phyloP scores from a whole-genome alignment of 2,888 invertebrate species.

The Acronicta alni region DNA sequence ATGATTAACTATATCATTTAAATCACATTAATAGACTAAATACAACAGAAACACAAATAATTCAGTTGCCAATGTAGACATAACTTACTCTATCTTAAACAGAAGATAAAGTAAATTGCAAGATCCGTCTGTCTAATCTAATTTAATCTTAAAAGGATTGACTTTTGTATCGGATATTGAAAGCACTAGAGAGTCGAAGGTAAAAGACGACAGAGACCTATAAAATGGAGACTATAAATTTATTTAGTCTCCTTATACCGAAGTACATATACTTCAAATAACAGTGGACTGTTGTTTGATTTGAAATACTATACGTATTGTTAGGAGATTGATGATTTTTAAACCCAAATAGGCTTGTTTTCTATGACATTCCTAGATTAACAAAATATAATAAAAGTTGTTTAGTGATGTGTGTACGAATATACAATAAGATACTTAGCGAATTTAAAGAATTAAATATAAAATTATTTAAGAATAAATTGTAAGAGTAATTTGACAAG shows the following conservation, averaged over 20 bases:
- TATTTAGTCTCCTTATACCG: slow-evolving; percentile 39
- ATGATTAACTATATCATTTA: too few relatives aligned
- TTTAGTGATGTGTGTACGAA: too few relatives aligned
- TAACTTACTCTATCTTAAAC: slow-evolving; percentile 33
- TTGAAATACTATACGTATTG: too few relatives aligned
- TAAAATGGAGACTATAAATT: slow-evolving; percentile 54
- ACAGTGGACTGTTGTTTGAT: too few relatives aligned
- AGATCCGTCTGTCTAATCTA: slow-evolving; percentile 50
- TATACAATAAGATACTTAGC: too few relatives aligned
- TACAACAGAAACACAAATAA: neutral
- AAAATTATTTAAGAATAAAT: too few relatives aligned
- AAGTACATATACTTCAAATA: neutral
- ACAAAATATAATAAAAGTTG: too few relatives aligned
- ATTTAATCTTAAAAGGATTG: slow-evolving; percentile 62
- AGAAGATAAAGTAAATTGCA: slow-evolving; percentile 47
- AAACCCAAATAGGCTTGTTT: too few relatives aligned
- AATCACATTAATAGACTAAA: neutral
- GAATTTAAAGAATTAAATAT: too few relatives aligned
- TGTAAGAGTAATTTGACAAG: too few relatives aligned
- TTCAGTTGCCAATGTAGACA: slow-evolving; percentile 2
- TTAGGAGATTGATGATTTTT: too few relatives aligned
- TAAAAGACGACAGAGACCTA: slow-evolving; percentile 39
- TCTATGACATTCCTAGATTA: too few relatives aligned
- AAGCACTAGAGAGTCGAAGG: slow-evolving; percentile 51
- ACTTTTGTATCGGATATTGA: slow-evolving; percentile 57